A percentile compares a stretch with the other conserved stretches of the same genome.
Evolutionary conservation across 2,888 invertebrate genomes (phyloP).

Genomic region (Drosophila meridionalis): DNA sequence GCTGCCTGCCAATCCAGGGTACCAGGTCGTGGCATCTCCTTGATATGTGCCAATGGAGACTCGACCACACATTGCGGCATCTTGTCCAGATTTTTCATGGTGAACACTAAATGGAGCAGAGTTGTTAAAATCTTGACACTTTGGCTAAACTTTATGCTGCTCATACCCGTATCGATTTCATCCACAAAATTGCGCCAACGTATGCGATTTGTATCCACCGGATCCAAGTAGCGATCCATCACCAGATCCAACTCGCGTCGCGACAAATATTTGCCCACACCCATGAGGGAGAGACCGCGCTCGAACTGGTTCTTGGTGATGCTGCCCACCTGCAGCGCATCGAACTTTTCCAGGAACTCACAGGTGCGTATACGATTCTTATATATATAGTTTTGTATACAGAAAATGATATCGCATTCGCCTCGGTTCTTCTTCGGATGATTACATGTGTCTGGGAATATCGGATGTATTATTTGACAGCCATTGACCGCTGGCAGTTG

Average conservation of each 20-base stretch:
- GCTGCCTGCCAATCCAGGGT: slow-evolving; percentile 85
- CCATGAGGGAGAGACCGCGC: slow-evolving; percentile 89
- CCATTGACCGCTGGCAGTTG: slow-evolving; percentile 86
- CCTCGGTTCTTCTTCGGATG: slow-evolving; percentile 67
- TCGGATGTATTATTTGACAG: slow-evolving; percentile 56
- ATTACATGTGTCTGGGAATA: slow-evolving; percentile 74
- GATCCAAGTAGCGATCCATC: slow-evolving; percentile 89
- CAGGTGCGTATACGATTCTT: slow-evolving; percentile 88
- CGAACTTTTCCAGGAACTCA: slow-evolving; percentile 91
- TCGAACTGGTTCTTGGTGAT: slow-evolving; percentile 90
- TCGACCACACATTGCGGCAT: slow-evolving; percentile 87
- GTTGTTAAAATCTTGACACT: neutral
- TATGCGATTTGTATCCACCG: slow-evolving; percentile 88
- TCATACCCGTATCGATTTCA: slow-evolving; percentile 90
- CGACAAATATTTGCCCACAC: slow-evolving; percentile 88
- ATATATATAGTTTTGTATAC: slow-evolving; percentile 89
- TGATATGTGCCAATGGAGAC: slow-evolving; percentile 86
- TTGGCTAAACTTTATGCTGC: neutral
- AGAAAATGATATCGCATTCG: slow-evolving; percentile 78
- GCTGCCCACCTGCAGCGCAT: slow-evolving; percentile 89
- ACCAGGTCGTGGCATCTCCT: slow-evolving; percentile 85
- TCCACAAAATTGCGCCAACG: slow-evolving; percentile 92
- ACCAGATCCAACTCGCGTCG: slow-evolving; percentile 88
- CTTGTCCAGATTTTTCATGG: slow-evolving; percentile 89
- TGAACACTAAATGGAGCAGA: slow-evolving; percentile 86